Percentiles rank a stretch among this genome's conserved stretches.
These are phyloP conservation scores for Euglossa dilemma DNA, from an alignment of 1,140 invertebrate genomes.

Conservation along the genomic window DNA sequence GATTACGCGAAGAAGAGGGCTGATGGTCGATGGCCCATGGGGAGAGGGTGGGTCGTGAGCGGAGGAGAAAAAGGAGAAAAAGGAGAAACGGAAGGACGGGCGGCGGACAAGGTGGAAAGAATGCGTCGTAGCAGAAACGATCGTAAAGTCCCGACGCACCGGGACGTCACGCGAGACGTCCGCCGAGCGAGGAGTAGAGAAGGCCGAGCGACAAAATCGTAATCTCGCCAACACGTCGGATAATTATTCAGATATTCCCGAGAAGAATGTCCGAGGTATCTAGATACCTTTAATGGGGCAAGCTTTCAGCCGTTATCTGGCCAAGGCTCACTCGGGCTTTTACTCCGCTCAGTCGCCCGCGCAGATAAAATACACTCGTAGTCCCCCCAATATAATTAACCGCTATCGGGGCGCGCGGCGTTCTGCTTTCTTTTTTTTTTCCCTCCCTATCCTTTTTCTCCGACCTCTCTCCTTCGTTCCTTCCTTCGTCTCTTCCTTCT, in stretches of 20 bases:
- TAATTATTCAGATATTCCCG: slow-evolving; percentile 78
- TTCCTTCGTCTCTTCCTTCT: neutral
- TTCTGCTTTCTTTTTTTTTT: slow-evolving; percentile 36
- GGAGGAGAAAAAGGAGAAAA: slow-evolving; percentile 13
- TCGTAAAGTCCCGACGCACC: slow-evolving; percentile 54
- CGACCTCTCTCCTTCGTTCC: slow-evolving; percentile 1
- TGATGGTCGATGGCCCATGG: neutral
- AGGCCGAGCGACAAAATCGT: slow-evolving; percentile 65
- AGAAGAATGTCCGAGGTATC: slow-evolving; percentile 76
- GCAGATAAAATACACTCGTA: slow-evolving; percentile 76
- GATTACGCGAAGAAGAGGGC: slow-evolving; percentile 29
- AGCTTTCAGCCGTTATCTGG: slow-evolving; percentile 79
- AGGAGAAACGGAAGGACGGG: neutral
- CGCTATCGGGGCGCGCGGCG: slow-evolving; percentile 71
- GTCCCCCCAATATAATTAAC: slow-evolving; percentile 76
- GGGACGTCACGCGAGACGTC: slow-evolving; percentile 57
- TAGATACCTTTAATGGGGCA: slow-evolving; percentile 79
- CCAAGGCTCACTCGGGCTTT: slow-evolving; percentile 75
- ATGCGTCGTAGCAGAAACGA: slow-evolving; percentile 43
- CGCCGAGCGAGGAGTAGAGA: slow-evolving; percentile 33
- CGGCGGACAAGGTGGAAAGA: slow-evolving; percentile 23
- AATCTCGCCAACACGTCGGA: slow-evolving; percentile 74
- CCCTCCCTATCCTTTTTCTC: neutral
- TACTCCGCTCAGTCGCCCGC: slow-evolving; percentile 73
- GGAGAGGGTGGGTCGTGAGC: neutral